phyloP scores from a whole-genome alignment of 2,797 vertebrate genomes.

The Emys orbicularis region DNA sequence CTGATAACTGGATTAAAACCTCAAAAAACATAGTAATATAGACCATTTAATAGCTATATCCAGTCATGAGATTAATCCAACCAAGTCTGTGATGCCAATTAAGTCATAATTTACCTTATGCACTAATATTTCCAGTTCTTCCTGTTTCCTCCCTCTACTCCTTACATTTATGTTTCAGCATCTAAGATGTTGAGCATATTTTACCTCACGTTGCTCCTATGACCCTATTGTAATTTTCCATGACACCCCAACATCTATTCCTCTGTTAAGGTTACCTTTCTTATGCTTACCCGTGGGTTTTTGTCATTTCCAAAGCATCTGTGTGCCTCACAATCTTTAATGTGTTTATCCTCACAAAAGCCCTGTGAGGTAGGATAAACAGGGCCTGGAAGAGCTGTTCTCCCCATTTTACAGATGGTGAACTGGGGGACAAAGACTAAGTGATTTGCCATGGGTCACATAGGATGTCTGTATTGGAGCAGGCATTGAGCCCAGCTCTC shows the following conservation, averaged over 20 bases:
- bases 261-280: too few species aligned
- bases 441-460: rapidly evolving
- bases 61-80: too few species aligned
- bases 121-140: too few species aligned
- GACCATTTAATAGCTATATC: background rate
- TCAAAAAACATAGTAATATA: background rate
- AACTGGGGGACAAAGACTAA: background rate
- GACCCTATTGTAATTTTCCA: too few species aligned
- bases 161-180: too few species aligned
- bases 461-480: background rate
- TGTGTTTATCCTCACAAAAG: background rate
- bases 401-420: rapidly evolving
- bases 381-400: background rate
- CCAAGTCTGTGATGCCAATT: too few species aligned
- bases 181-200: too few species aligned
- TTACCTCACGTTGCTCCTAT: too few species aligned
- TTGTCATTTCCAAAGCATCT: background rate
- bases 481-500: too few species aligned
- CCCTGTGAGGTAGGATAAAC: rapidly evolving
- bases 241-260: too few species aligned
- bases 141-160: too few species aligned
- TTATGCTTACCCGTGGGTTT: rapidly evolving
- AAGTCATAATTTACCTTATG: too few species aligned
- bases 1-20: constrained; percentile 17
- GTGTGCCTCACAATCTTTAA: background rate